Percentiles rank a stretch among this genome's conserved stretches.
phyloP scores from a whole-genome alignment of 2,888 invertebrate species.

The Adelphocoris suturalis region DNA sequence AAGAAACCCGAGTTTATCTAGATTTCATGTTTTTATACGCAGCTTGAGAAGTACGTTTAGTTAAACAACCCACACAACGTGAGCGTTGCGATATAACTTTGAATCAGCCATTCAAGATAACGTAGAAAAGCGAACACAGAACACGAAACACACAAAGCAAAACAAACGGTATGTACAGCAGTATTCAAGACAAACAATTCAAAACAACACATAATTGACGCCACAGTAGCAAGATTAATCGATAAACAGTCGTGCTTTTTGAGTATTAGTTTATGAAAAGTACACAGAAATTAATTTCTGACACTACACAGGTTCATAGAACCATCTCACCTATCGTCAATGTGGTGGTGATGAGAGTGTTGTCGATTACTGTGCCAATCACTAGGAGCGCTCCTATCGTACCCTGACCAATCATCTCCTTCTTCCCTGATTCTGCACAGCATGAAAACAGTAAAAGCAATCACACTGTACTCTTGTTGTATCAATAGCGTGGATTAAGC shows the following conservation, averaged over 20 bases:
- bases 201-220: background rate
- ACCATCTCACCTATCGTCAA: conserved; percentile 62
- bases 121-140: no score
- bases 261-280: background rate
- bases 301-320: background rate
- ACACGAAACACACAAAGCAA: background rate
- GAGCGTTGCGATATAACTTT: no score
- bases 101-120: no score
- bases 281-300: background rate
- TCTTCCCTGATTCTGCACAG: conserved; percentile 61
- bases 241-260: background rate
- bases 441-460: conserved; percentile 47
- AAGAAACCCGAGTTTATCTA: no score
- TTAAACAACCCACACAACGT: no score
- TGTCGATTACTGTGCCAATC: conserved; percentile 59
- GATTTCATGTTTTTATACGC: no score
- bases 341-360: conserved; percentile 49
- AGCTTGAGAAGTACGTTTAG: no score
- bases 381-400: conserved; percentile 46
- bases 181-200: no score
- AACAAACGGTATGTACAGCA: background rate
- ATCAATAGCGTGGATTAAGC: background rate
- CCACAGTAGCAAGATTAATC: background rate
- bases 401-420: conserved; percentile 68
- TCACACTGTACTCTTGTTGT: background rate